A percentile compares a stretch with the other conserved stretches of the same genome.
phyloP scores from a whole-genome alignment of 2,797 vertebrate genomes.

The Tamandua tetradactyla region DNA sequence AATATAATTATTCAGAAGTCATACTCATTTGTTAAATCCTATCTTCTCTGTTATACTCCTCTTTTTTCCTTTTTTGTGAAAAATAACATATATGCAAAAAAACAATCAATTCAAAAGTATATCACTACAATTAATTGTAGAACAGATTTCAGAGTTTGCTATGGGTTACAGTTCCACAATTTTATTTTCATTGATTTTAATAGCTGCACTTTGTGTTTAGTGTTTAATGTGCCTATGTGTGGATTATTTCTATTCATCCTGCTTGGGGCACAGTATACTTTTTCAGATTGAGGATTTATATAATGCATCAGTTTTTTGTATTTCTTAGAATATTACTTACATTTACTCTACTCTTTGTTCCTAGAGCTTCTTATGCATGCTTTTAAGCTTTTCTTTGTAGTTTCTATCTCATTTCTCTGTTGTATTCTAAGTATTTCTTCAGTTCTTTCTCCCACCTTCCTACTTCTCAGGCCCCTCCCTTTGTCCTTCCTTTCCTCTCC shows the following conservation, averaged over 20 bases:
- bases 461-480: background rate
- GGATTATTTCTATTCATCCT: background rate
- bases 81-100: no score
- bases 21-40: no score
- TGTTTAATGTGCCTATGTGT: background rate
- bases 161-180: no score
- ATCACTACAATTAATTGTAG: no score
- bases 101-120: no score
- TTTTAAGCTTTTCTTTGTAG: background rate
- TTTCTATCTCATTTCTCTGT: background rate
- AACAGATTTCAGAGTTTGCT: no score
- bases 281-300: background rate
- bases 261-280: background rate
- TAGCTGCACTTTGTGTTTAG: background rate
- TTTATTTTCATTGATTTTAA: no score
- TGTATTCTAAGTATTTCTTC: background rate
- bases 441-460: background rate
- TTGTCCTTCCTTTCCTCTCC: background rate
- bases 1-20: no score
- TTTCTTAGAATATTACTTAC: background rate
- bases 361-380: background rate
- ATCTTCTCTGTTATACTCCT: no score
- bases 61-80: no score
- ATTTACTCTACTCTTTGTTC: slow-evolving; percentile 2
- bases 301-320: background rate